Base-by-base conservation (phyloP, 2,888 invertebrate genomes). In the Eurois occulta region DNA sequence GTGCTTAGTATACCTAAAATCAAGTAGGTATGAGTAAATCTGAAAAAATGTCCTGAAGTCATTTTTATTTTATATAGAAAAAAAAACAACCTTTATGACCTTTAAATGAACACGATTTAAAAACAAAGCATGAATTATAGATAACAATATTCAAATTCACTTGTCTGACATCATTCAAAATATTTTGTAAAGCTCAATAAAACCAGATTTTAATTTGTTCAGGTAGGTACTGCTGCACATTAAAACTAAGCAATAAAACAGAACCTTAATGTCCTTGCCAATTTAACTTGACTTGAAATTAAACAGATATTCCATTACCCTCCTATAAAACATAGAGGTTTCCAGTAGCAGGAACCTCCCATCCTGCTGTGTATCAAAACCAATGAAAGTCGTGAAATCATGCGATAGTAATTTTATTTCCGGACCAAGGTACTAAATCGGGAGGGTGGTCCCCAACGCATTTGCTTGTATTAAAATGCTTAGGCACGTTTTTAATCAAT, bases 401-500 rank as follows among this genome's bases (percentile, higher is more conserved):
- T 76, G 71, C 76, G 55, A 81, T 77, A 72, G 76, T 41, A 72
- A 78, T 86, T 87, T 83, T 85, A 80, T 87, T 86, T 80, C 75
- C 81, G 55, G 74, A 69, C 79, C 64, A 64, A 77, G 48, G 28
- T 64, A 81, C 79, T 76, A 82, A 84, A 84, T 80, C 60, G 65
- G 65, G 73, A 86, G 88, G 88, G 86, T 68, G 58, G 67, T 35
- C 89, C 88, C 75, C 82, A 82, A 69, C 70, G 77, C 84, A 90
- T 89, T 88, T 86, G 80, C 85, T 83, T 86, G 87, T 87, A 91
- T 91, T 90, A 78, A 87, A 91, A 92, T 93, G 91, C 92, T 85
- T 75, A 81, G 86, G 85, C 92, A 92, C 92, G 92, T 90, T 88
- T 92, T 90, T 89, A 91, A 91, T 90, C 90, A 90, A 88, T 89